Percentiles rank a stretch among this genome's conserved stretches.
These are phyloP conservation scores for Synergus laeviventris DNA, from an alignment of 2,888 invertebrate genomes.

Conservation along the genomic window DNA sequence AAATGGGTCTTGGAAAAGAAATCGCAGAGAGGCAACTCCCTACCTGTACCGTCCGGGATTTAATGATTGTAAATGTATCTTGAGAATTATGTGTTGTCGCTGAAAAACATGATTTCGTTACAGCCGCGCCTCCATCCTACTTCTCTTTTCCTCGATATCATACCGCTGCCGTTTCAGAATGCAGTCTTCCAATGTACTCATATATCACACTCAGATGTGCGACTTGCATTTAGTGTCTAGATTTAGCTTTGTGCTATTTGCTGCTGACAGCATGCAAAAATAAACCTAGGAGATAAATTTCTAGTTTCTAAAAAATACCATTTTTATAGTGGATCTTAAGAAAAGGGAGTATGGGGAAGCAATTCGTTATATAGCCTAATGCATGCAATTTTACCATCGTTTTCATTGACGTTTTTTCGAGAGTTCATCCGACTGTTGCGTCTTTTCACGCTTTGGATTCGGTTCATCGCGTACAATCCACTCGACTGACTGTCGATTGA, in stretches of 20 bases:
- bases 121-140: conserved; percentile 21
- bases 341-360: too few species aligned
- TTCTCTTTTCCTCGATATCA: conserved; percentile 16
- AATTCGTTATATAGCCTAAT: too few species aligned
- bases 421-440: too few species aligned
- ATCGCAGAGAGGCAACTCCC: conserved; percentile 35
- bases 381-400: too few species aligned
- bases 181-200: conserved; percentile 2
- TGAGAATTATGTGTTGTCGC: conserved; percentile 23
- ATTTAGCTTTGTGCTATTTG: not conserved
- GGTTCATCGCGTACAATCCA: too few species aligned
- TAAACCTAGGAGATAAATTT: not conserved
- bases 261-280: conserved; percentile 2
- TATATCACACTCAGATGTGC: not conserved
- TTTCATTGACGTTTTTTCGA: too few species aligned
- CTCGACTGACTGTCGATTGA: too few species aligned
- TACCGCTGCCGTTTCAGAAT: conserved; percentile 13
- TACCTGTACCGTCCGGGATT: conserved; percentile 44
- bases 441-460: too few species aligned
- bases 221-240: conserved; percentile 24
- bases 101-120: conserved; percentile 23
- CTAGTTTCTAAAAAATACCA: not conserved
- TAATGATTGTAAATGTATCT: conserved; percentile 52
- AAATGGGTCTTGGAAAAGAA: conserved; percentile 53
- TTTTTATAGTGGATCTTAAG: too few species aligned